Conservation (phyloP, 2,888 invertebrate species). For the Bursaphelenchus okinawaensis region DNA sequence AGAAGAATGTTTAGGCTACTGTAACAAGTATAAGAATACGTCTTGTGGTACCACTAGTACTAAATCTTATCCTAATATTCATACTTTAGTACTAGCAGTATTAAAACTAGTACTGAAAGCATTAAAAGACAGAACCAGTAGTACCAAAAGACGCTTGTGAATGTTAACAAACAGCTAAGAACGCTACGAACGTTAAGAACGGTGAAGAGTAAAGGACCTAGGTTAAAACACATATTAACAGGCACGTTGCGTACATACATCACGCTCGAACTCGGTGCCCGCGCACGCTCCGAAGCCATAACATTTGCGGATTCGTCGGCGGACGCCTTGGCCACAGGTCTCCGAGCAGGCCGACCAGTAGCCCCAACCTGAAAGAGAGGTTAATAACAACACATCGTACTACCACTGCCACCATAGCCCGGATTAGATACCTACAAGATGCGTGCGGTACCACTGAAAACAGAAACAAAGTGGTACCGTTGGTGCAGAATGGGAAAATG, state of each 20-base stretch:
- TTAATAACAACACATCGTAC: not conserved
- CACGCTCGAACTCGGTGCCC: constrained; percentile 50
- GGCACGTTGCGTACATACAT: constrained; percentile 31
- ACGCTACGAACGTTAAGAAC: not conserved
- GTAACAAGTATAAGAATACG: no score
- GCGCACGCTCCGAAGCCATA: constrained; percentile 52
- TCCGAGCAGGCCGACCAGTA: constrained; percentile 53
- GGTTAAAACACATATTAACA: not conserved
- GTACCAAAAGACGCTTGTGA: not conserved
- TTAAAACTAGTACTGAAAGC: no score
- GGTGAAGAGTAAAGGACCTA: not conserved
- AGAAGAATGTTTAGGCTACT: no score
- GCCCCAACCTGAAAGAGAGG: constrained; percentile 52
- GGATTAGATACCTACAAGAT: no score
- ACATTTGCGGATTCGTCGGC: constrained; percentile 55
- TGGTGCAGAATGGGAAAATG: no score
- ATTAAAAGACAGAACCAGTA: no score
- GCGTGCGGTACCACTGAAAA: no score
- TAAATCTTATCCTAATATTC: no score
- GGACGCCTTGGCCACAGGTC: constrained; percentile 49
- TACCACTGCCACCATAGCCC: not conserved
- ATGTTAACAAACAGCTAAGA: not conserved
- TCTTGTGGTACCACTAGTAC: no score
- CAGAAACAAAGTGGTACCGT: no score
- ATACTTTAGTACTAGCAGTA: no score